These are phyloP conservation scores for Pasiphila rectangulata DNA, from an alignment of 2,888 invertebrate species.

Conservation along the genomic window DNA sequence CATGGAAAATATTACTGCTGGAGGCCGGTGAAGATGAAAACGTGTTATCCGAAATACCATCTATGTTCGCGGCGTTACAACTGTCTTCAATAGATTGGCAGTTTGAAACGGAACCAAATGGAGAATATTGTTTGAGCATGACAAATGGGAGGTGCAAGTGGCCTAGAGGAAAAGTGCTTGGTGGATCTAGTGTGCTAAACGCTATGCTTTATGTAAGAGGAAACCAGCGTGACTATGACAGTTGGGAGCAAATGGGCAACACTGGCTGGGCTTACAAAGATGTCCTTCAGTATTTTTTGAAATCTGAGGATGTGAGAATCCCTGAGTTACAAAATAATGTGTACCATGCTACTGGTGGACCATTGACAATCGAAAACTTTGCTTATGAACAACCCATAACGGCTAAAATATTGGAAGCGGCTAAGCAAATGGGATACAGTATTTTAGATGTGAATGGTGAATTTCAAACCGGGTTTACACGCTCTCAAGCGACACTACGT, in stretches of 20 bases:
- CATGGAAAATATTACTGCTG: slow-evolving; percentile 87
- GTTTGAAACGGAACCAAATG: slow-evolving; percentile 87
- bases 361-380: slow-evolving; percentile 86
- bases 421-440: slow-evolving; percentile 85
- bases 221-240: slow-evolving; percentile 90
- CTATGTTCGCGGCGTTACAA: slow-evolving; percentile 86
- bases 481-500: slow-evolving; percentile 88
- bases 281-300: slow-evolving; percentile 88
- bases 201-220: slow-evolving; percentile 95
- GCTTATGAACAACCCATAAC: slow-evolving; percentile 85
- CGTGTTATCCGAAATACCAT: slow-evolving; percentile 85
- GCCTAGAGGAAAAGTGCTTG: slow-evolving; percentile 90
- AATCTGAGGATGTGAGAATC: slow-evolving; percentile 88
- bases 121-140: slow-evolving; percentile 85
- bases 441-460: slow-evolving; percentile 88
- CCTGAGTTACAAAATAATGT: slow-evolving; percentile 77
- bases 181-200: slow-evolving; percentile 91
- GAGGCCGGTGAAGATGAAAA: slow-evolving; percentile 91
- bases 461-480: slow-evolving; percentile 88
- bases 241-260: slow-evolving; percentile 89
- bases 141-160: slow-evolving; percentile 83
- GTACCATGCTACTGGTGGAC: slow-evolving; percentile 87
- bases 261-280: slow-evolving; percentile 89
- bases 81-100: slow-evolving; percentile 90
- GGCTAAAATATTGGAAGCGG: slow-evolving; percentile 85